Conservation (phyloP, 2,888 invertebrate species). For the Heliconius erato region DNA sequence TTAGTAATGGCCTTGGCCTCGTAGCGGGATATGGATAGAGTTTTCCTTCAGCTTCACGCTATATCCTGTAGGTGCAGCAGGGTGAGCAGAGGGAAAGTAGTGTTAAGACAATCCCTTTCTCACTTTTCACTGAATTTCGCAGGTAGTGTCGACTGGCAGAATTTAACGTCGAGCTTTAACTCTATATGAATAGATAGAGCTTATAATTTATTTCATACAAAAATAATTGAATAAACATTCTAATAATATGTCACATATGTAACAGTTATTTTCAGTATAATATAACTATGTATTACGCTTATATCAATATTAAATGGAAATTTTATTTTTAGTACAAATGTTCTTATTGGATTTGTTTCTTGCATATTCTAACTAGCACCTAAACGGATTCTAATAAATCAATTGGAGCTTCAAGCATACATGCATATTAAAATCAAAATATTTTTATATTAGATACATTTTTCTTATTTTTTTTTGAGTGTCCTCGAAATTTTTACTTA, state of each 20-base stretch:
- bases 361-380: not conserved
- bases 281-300: not conserved
- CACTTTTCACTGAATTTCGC: no score
- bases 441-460: not conserved
- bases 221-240: not conserved
- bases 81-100: no score
- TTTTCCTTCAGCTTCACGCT: no score
- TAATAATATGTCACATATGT: not conserved
- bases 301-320: not conserved
- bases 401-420: not conserved
- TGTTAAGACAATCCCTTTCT: no score
- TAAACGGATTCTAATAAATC: not conserved
- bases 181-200: not conserved
- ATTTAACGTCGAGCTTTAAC: no score
- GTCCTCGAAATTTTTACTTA: not conserved
- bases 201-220: slow-evolving; percentile 1
- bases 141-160: no score
- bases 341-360: slow-evolving; percentile 5
- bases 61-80: no score
- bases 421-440: not conserved
- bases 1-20: slow-evolving; percentile 62
- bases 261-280: not conserved
- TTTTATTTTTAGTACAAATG: not conserved
- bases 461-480: no score
- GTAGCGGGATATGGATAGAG: slow-evolving; percentile 18